Conservation (phyloP, 2,113 vertebrate genomes). For the Microcebus tavaratra region DNA sequence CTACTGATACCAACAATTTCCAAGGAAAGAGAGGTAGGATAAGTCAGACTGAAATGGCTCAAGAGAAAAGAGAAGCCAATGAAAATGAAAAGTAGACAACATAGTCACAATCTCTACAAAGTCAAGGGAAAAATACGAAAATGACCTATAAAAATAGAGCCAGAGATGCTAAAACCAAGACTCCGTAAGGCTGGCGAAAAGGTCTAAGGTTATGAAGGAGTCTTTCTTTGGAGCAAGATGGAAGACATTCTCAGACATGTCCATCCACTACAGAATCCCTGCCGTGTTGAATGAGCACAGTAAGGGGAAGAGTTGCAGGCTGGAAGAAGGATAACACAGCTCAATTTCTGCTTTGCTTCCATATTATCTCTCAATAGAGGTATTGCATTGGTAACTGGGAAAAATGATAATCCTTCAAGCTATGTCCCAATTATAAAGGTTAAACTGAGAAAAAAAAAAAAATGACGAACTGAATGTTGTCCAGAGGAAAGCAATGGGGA, state of each 20-base stretch:
- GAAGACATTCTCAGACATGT: accelerated
- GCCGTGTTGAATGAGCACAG: neutral
- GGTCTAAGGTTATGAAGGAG: neutral
- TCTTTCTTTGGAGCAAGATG: neutral
- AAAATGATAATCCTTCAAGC: neutral
- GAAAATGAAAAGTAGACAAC: too few relatives aligned
- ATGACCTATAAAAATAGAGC: neutral
- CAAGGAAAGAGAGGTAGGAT: too few relatives aligned
- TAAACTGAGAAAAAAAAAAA: neutral
- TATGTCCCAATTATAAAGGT: neutral
- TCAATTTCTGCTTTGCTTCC: neutral
- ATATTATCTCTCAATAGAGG: neutral
- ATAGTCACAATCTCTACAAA: too few relatives aligned
- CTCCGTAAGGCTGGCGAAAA: neutral
- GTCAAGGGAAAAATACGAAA: neutral
- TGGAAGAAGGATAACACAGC: too few relatives aligned
- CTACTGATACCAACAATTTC: too few relatives aligned
- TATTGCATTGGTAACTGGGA: neutral
- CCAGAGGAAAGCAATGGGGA: neutral
- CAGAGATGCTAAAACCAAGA: neutral
- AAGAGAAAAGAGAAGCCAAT: too few relatives aligned
- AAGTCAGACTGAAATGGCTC: too few relatives aligned
- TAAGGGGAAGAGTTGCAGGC: accelerated
- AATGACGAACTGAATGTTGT: neutral
- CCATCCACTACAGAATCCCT: neutral